Evolutionary conservation across 2,888 invertebrate species (phyloP).

Genomic region (Conops quadrifasciatus): DNA sequence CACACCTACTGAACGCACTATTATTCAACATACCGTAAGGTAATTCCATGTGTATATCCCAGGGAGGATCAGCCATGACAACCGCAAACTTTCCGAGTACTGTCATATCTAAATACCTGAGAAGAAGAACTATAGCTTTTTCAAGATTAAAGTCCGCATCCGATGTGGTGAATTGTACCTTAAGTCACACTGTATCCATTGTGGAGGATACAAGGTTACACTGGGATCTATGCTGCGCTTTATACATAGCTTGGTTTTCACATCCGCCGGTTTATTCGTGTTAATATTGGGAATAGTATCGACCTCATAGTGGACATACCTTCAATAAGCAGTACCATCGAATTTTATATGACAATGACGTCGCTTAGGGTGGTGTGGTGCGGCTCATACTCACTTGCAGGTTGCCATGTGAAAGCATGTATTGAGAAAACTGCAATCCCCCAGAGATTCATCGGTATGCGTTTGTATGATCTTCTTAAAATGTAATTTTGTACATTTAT

Average conservation of each 20-base stretch:
- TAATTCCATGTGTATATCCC: constrained; percentile 99
- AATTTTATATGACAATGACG: neutral
- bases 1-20: no score
- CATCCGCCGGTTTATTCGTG: constrained; percentile 62
- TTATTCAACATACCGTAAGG: constrained; percentile 93
- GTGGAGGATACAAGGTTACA: constrained; percentile 83
- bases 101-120: constrained; percentile 62
- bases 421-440: constrained; percentile 97
- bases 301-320: constrained; percentile 97
- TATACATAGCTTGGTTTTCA: constrained; percentile 60
- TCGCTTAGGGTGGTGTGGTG: neutral
- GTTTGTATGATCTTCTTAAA: constrained; percentile 96
- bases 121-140: neutral
- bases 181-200: constrained; percentile 98
- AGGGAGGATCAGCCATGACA: constrained; percentile 98
- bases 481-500: constrained; percentile 87
- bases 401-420: constrained; percentile 99
- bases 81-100: constrained; percentile 91
- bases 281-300: constrained; percentile 71
- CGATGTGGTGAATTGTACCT: constrained; percentile 71
- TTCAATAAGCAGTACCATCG: constrained; percentile 58
- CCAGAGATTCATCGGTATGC: constrained; percentile 93
- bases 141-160: no score
- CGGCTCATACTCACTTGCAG: constrained; percentile 76
- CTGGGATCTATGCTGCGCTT: constrained; percentile 62